Conservation (phyloP, 2,888 invertebrate genomes). For the Micoletzkya japonica region DNA sequence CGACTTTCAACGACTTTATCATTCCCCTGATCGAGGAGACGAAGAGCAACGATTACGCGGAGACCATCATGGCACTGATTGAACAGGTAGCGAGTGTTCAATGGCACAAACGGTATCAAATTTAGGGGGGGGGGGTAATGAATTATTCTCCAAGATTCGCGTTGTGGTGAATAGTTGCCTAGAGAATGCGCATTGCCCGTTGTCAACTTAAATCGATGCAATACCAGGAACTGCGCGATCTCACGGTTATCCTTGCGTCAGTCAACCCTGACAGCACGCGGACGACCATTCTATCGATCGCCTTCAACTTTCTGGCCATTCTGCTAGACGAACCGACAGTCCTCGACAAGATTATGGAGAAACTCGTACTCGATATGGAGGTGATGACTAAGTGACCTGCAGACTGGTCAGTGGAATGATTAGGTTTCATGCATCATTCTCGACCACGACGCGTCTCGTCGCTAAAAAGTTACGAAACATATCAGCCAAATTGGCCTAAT, state of each 20-base stretch:
- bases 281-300: not conserved
- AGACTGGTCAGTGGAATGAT: not conserved
- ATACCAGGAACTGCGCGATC: constrained; percentile 11
- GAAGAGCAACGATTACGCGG: not conserved
- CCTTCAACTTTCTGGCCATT: constrained; percentile 30
- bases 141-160: no score
- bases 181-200: no score
- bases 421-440: no score
- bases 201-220: not conserved
- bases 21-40: not conserved
- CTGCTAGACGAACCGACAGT: not conserved
- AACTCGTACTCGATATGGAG: no score
- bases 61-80: not conserved
- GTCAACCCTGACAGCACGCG: not conserved
- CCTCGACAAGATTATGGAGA: no score
- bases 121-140: no score
- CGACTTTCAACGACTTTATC: not conserved
- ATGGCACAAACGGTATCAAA: no score
- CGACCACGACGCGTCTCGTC: no score
- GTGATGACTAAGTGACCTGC: no score
- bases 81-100: not conserved
- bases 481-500: no score
- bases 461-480: no score
- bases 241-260: not conserved
- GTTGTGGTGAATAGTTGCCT: no score